Conservation (phyloP, 1,140 invertebrate species). For the Papilio machaon region DNA sequence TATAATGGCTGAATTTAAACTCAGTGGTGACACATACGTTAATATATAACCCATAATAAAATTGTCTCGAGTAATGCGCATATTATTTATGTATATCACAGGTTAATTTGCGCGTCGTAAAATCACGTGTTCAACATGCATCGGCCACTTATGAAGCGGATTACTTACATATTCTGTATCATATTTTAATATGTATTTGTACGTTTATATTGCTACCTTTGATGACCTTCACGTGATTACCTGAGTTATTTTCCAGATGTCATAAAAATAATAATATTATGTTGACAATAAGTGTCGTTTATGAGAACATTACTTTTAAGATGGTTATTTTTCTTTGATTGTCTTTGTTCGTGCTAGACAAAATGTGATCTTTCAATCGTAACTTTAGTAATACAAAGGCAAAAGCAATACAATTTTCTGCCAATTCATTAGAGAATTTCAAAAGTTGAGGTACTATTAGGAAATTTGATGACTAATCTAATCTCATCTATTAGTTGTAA, state of each 20-base stretch:
- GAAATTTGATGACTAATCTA: neutral
- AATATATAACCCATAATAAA: neutral
- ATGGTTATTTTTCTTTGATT: too few species aligned
- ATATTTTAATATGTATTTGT: neutral
- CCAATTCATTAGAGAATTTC: neutral
- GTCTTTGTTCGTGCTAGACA: too few species aligned
- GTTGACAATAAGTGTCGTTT: neutral
- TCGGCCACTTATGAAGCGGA: slow-evolving; percentile 4
- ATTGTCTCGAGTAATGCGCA: neutral
- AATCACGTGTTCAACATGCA: slow-evolving; percentile 16
- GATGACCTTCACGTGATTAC: neutral
- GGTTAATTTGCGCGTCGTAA: slow-evolving; percentile 17
- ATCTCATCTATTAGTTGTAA: slow-evolving; percentile 1
- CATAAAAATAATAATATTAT: slow-evolving; percentile 10
- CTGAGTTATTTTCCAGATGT: slow-evolving; percentile 4
- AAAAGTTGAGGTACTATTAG: neutral
- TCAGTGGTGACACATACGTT: neutral
- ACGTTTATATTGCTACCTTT: neutral
- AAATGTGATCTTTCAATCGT: too few species aligned
- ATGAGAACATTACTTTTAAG: neutral
- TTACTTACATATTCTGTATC: neutral
- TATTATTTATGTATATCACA: slow-evolving; percentile 1
- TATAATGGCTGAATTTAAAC: neutral
- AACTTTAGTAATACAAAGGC: neutral
- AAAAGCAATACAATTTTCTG: neutral